Evolutionary conservation across 2,888 invertebrate species (phyloP), one percentile per base, ranked within the genome.

Genomic region (Monochamus alternatus): DNA sequence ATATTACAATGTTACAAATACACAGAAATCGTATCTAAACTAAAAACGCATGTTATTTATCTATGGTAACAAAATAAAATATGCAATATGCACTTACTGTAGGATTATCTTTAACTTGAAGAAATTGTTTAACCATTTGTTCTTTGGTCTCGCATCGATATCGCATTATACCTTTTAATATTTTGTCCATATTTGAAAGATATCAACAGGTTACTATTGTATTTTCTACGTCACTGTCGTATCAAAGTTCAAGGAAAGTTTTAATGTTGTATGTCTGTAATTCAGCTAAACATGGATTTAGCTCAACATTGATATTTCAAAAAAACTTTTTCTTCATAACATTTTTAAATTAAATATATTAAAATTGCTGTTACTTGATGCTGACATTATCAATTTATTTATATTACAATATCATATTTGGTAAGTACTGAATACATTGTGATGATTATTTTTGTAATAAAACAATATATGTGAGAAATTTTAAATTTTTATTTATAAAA

Each of bases 41-140:
- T 22, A 22, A 22, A 22, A 22, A 22, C 22, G 22, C 22, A 22
- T 22, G 22, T 22, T 22, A 22, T 22, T 22, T 22, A 22, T 22
- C 22, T 22, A 22, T 22, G 1, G 9, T 47, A 47, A 47, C 9
- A 47, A 47, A 47, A 10, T 12, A 44, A 69, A 30, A 44, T 32
- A 43, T n/a, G 14, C 22, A 22, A 22, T 22, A 5, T 5, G 47
- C 12, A 89, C 92, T 91, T 91, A 96, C 96, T 91, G 92, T 93
- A 31, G 98, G 98, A 90, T 97, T 93, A 90, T 98, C 95, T 88
- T 93, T 92, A 82, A 98, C 96, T 92, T 94, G 91, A 89, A 95
- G 91, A 90, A 98, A 98, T 89, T 98, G 97, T 90, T 96, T 94
- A 47, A 98, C 96, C 97, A 97, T 97, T 85, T 92, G 93, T 77